Evolutionary conservation across 1,140 invertebrate species (phyloP), one percentile per base, ranked within the genome.

Genomic region (Zaprionus davidi): DNA sequence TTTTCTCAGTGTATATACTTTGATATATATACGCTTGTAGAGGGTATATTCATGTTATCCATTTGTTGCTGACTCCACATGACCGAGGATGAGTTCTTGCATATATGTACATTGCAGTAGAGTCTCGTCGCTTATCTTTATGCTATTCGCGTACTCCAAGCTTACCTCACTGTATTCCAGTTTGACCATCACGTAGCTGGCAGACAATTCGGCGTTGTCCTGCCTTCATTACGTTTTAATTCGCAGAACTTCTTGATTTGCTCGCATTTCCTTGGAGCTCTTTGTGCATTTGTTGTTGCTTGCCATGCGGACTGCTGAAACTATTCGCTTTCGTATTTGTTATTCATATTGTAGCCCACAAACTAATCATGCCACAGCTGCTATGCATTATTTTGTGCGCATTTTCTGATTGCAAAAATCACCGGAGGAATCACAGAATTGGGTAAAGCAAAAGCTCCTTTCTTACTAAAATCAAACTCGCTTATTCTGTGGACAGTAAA

Each of bases 321-420:
- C 12, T 9, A 24, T 77, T 65, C 53, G 36, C 56, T 44, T 60
- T 41, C 49, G 26, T 66, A 80, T 72, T 74, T 78, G 60, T 62
- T 78, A 74, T 71, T 81, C 76, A 68, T 71, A 90, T 75, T 76
- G 72, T 57, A 34, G 55, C 15, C 55, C 4, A 55, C 13, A 62
- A 72, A 85, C 85, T 90, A 90, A 90, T 90, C 85, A 85, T 82
- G 55, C 80, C 72, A 63, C 63, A 56, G 53, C 63, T 51, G 71
- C 68, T 78, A 73, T 74, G 81, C 80, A 70, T 75, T 82, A 74
- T 74, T 57, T 81, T 85, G 58, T 69, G 70, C 82, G 62, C 75
- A 81, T 86, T 76, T 76, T 74, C 82, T 87, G 85, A 88, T 90
- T 90, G 85, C 85, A 71, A 90, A 90, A 88, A 84, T 90, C 85